Evolutionary conservation across 2,113 vertebrate species (phyloP), one percentile per base, ranked within the genome.

Genomic region (Lethenteron reissneri): DNA sequence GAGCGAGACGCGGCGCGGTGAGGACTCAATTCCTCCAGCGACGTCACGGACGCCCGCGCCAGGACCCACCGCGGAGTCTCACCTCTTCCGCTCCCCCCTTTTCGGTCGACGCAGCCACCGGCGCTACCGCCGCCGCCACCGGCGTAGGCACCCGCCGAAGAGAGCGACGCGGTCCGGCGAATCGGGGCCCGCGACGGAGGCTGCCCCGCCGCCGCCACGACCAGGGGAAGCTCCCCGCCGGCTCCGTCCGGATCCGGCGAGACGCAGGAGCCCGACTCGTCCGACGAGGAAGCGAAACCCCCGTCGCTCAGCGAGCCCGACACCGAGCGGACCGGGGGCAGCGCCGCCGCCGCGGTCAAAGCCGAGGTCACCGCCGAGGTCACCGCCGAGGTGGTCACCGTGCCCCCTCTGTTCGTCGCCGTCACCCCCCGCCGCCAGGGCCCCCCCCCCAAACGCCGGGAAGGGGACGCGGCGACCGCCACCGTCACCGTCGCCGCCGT

Each of bases 251-350:
- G 76, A 60, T 81, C 80, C 74, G 11, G 57, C 57, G 11, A 76
- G 5, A 83, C 81, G 76, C 84, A 85, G 9, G 83, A 87, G 73
- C 82, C 83, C 8, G 83, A 85, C 73, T 87, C 85, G 14, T 87
- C 86, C 1, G 10, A 58, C 1, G 86, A 86, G 3, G 85, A 87
- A 11, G 74, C 3, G 3, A 70, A 72, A 19, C 83, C 83, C 3
- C 83, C 84, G 77, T 87, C 85, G 17, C 83, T 84, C 56, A 81
- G 76, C 9, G 83, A 85, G 64, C 83, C 81, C 2, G 83, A 84
- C n/a, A 82, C 76, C 1, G 83, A 83, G 25, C 25, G 25, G 25
- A 41, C 25, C 3, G 25, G 25, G 3, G 25, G 25, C 3, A 2
- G 79, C 72, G 13, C 62, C 77, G 70, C 78, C 75, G 2, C 80